A percentile compares a stretch with the other conserved stretches of the same genome.
Conservation (phyloP, 2,797 vertebrate species). For the Chaetodon trifasciatus region DNA sequence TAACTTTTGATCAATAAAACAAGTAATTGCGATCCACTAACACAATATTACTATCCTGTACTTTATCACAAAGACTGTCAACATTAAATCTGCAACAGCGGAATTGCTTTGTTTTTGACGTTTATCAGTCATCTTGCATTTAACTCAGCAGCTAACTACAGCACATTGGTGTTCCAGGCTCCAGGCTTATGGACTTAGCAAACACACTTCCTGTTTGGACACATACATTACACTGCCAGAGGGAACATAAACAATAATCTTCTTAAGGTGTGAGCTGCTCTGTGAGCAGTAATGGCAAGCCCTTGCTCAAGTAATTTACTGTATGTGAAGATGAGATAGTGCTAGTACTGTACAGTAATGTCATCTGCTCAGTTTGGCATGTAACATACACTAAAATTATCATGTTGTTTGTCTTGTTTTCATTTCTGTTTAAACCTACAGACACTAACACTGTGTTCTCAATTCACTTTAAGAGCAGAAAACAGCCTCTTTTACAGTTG, state of each 20-base stretch:
- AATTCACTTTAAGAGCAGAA: background rate
- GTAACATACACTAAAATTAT: background rate
- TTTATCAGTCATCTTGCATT: background rate
- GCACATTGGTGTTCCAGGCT: slow-evolving; percentile 27
- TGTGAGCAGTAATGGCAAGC: slow-evolving; percentile 51
- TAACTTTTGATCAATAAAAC: background rate
- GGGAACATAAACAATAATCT: slow-evolving; percentile 74
- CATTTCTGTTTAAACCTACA: background rate
- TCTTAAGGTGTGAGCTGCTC: slow-evolving; percentile 66
- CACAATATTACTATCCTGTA: too few relatives aligned
- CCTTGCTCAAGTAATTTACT: slow-evolving; percentile 56
- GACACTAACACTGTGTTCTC: background rate
- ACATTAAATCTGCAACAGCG: background rate
- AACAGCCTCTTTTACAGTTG: background rate
- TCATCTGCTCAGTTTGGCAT: background rate
- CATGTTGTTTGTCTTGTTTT: background rate
- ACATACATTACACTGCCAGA: slow-evolving; percentile 59
- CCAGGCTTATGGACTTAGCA: slow-evolving; percentile 57
- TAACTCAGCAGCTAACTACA: background rate
- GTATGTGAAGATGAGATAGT: slow-evolving; percentile 23
- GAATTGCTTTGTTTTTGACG: background rate
- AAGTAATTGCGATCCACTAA: background rate
- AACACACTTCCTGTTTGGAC: slow-evolving; percentile 57
- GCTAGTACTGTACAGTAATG: background rate
- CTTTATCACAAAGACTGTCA: background rate